A percentile compares a stretch with the other conserved stretches of the same genome.
phyloP scores from a whole-genome alignment of 2,113 vertebrate genomes.

The Gorsachius goisagi region DNA sequence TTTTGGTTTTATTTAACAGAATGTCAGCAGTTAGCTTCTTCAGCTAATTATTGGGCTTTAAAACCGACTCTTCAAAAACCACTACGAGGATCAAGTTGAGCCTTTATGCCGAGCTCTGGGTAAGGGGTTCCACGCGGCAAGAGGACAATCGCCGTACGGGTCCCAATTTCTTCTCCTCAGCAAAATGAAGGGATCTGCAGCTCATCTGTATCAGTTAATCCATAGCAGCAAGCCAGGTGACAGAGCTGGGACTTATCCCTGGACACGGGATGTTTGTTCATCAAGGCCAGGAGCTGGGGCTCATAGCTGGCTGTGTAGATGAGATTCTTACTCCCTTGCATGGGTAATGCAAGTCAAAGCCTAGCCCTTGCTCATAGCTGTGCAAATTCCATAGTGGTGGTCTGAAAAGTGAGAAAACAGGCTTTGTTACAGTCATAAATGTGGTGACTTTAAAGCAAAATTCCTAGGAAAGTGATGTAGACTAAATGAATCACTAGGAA shows the following conservation, averaged over 20 bases:
- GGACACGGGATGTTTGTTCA: not conserved
- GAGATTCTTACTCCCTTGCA: not conserved
- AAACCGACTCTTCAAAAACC: not conserved
- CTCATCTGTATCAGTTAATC: not conserved
- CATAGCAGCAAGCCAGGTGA: not conserved
- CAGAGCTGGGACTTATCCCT: not conserved
- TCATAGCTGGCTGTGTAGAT: not conserved
- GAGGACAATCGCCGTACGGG: accelerated
- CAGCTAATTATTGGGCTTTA: not conserved
- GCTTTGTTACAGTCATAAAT: not conserved
- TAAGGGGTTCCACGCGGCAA: not conserved
- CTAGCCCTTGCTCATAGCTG: not conserved
- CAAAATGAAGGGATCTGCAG: not conserved
- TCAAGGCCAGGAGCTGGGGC: not conserved
- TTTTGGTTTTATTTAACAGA: slow-evolving; percentile 24
- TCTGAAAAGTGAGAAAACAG: not conserved
- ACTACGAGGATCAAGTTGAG: not conserved
- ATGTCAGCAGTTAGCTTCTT: slow-evolving; percentile 2
- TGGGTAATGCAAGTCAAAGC: not conserved
- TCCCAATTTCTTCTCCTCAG: not conserved
- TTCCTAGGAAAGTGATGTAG: not conserved
- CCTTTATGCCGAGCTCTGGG: not conserved
- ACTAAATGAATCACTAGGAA: not conserved
- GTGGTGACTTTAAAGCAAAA: not conserved
- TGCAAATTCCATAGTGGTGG: not conserved